A percentile compares a stretch with the other conserved stretches of the same genome.
Evolutionary conservation across 2,888 invertebrate species (phyloP).

Genomic region (Pharmacophagus antenor): DNA sequence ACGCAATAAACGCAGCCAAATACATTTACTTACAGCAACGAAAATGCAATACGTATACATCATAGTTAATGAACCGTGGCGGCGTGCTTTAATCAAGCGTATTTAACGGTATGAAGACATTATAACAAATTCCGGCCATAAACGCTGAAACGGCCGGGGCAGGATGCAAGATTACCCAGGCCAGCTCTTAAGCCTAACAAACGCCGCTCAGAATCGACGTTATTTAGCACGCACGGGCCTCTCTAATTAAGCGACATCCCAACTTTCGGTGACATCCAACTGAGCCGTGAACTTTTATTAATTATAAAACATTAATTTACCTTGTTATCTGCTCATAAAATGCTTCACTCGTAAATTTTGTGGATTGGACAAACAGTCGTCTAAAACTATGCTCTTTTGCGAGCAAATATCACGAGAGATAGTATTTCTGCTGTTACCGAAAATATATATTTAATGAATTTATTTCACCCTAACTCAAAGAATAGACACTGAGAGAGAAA

Average conservation of each 20-base stretch:
- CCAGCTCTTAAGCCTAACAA: conserved; percentile 59
- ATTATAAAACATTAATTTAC: conserved; percentile 10
- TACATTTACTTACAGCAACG: background rate
- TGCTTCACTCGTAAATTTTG: background rate
- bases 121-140: conserved; percentile 34
- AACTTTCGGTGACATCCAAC: conserved; percentile 62
- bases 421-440: too few species aligned
- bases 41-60: background rate
- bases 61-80: background rate
- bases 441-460: too few species aligned
- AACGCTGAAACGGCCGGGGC: conserved; percentile 19
- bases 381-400: too few species aligned
- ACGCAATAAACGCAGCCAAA: background rate
- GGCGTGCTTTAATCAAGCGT: conserved; percentile 30
- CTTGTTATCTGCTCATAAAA: conserved; percentile 4
- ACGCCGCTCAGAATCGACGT: conserved; percentile 64
- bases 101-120: conserved; percentile 38
- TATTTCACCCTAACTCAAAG: too few species aligned
- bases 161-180: conserved; percentile 47
- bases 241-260: conserved; percentile 66
- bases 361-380: too few species aligned
- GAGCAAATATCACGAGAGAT: too few species aligned
- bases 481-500: too few species aligned
- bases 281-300: conserved; percentile 26
- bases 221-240: conserved; percentile 59